Conservation (phyloP, 2,113 vertebrate genomes). For the Corapipo altera region DNA sequence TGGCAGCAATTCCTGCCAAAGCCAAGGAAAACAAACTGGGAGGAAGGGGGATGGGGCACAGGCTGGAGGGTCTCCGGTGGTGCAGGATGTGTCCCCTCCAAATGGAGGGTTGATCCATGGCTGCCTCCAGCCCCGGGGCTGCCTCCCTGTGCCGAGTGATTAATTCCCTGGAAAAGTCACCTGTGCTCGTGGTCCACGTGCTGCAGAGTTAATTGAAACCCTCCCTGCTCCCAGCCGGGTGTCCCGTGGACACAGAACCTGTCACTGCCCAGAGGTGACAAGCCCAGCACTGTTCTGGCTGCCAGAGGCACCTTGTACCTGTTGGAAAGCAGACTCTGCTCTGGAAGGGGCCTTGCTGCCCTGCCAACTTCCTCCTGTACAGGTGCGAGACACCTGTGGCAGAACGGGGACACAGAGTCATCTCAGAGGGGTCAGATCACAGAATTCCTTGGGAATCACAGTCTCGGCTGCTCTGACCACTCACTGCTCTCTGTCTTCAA, state of each 20-base stretch:
- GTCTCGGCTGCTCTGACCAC: not conserved
- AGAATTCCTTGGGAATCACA: not conserved
- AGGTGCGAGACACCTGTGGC: not conserved
- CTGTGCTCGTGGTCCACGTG: not conserved
- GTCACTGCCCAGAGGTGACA: not conserved
- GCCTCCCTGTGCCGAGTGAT: not conserved
- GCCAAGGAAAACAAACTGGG: not conserved
- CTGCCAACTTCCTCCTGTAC: not conserved
- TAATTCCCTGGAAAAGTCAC: not conserved
- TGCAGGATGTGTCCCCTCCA: not conserved
- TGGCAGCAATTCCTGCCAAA: not conserved
- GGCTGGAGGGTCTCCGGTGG: rapidly evolving
- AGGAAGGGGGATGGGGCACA: not conserved
- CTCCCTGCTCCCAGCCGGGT: not conserved
- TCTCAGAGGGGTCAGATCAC: rapidly evolving
- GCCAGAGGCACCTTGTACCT: not conserved
- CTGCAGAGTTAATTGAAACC: not conserved
- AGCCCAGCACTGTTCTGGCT: rapidly evolving
- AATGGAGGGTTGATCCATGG: rapidly evolving
- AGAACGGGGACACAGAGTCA: rapidly evolving
- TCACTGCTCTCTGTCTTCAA: not conserved
- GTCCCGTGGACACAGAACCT: not conserved
- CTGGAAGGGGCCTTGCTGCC: not conserved
- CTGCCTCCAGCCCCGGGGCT: not conserved
- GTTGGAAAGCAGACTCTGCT: not conserved